A percentile compares a stretch with the other conserved stretches of the same genome.
phyloP scores from a whole-genome alignment of 2,797 vertebrate genomes.

The Rhinoraja longicauda region DNA sequence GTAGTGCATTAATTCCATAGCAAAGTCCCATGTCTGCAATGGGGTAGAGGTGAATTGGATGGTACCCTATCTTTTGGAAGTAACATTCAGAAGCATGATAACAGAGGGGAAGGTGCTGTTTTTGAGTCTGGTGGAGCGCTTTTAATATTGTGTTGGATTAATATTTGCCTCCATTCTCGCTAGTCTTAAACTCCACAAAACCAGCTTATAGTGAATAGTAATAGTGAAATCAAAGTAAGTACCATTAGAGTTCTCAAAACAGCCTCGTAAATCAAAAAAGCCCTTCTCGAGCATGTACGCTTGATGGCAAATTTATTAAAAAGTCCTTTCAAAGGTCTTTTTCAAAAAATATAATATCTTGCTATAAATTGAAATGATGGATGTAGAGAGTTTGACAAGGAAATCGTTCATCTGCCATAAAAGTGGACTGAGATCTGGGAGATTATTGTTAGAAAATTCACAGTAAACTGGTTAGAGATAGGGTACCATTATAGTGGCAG shows the following conservation, averaged over 20 bases:
- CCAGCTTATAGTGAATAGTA: not conserved
- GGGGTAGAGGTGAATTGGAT: no score
- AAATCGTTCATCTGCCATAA: not conserved
- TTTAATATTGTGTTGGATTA: no score
- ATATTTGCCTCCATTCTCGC: not conserved
- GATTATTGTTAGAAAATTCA: not conserved
- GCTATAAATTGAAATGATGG: constrained; percentile 1
- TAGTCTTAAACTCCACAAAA: not conserved
- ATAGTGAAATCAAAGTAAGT: not conserved
- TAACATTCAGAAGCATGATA: no score
- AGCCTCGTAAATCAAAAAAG: not conserved
- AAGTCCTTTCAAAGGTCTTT: not conserved
- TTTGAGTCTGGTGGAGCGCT: no score
- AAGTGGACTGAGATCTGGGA: not conserved
- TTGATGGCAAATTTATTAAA: not conserved
- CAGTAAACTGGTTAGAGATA: not conserved
- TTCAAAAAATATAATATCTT: not conserved
- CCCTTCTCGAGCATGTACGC: not conserved
- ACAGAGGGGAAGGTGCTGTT: no score
- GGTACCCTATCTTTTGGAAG: no score
- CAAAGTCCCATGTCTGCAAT: no score
- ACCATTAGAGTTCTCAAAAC: not conserved
- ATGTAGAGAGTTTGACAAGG: not conserved
- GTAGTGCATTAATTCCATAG: no score
- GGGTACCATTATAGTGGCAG: not conserved